Base-by-base conservation (phyloP, 2,888 invertebrate genomes). In the Selenia dentaria region DNA sequence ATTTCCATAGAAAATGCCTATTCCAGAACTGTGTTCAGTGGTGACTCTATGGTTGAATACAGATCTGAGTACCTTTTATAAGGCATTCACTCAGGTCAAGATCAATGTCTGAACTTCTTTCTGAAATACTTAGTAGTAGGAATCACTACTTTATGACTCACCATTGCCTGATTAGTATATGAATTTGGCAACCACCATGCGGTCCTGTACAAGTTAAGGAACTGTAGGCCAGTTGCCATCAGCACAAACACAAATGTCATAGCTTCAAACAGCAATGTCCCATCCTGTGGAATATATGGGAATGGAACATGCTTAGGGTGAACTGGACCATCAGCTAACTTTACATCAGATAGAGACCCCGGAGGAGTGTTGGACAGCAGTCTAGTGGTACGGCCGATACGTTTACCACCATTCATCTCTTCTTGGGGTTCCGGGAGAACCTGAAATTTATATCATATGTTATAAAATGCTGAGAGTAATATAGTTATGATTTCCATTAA, bases 121-220 rank as follows among this genome's bases (percentile, higher is more conserved):
- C n/a, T n/a, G n/a, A n/a, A n/a, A n/a, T n/a, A n/a, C n/a, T n/a
- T n/a, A n/a, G n/a, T n/a, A n/a, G n/a, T n/a, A n/a, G n/a, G n/a
- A n/a, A n/a, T n/a, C n/a, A n/a, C n/a, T n/a, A n/a, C n/a, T n/a
- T n/a, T n/a, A n/a, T n/a, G 2, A 71, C 92, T 86, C 87, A 98
- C 98, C 93, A 99, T 93, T 48, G 96, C 95, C 72, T 97, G 96
- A 67, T 94, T 94, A 48, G 95, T 96, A 74, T 97, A 95, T 0
- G 98, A 97, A 74, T 98, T 95, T 0, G 98, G 97, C 38, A 99
- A 82, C 99, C 99, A 99, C 98, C 98, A 99, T 8, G 97, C 96
- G 1, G 98, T 98, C 61, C 97, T 94, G 74, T 99, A 99, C 24
- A 99, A 92, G 87, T 99, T 98, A 27, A 99, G 92, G 74, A 98